Conservation (phyloP, 2,888 invertebrate species). For the Bhutanitis thaidina region DNA sequence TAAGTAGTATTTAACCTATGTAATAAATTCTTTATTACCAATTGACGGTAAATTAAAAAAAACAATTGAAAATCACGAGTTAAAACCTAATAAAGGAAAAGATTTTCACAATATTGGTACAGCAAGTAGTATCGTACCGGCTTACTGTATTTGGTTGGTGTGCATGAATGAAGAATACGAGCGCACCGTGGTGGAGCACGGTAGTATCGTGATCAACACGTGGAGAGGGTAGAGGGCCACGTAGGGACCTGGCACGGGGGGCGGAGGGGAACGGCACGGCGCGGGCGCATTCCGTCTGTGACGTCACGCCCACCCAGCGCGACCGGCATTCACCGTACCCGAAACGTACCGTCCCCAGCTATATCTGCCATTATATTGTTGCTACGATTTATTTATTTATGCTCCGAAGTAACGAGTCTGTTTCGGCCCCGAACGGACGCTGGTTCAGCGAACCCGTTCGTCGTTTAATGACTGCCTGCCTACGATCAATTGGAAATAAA, state of each 20-base stretch:
- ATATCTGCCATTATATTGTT: constrained; percentile 60
- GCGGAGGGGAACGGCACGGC: constrained; percentile 44
- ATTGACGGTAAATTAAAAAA: no score
- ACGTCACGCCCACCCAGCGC: constrained; percentile 79
- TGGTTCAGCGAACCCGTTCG: constrained; percentile 41
- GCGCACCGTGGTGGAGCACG: constrained; percentile 36
- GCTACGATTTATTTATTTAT: constrained; percentile 59
- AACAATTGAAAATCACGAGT: no score
- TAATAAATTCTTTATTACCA: no score
- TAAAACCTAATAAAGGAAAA: no score
- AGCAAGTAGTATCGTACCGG: constrained; percentile 19
- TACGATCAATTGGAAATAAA: constrained; percentile 41
- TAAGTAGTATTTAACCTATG: no score
- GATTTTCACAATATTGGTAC: no score
- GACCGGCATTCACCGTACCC: constrained; percentile 71
- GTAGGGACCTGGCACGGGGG: constrained; percentile 32
- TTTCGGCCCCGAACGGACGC: constrained; percentile 34
- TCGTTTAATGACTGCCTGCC: constrained; percentile 30
- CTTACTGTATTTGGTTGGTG: constrained; percentile 39
- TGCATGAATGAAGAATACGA: constrained; percentile 51
- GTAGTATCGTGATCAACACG: constrained; percentile 50
- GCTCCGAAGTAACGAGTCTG: constrained; percentile 42
- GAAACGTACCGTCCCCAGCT: constrained; percentile 46
- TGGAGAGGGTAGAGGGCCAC: constrained; percentile 36
- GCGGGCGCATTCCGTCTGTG: constrained; percentile 75